These are phyloP conservation scores for Papilio xuthus DNA, from an alignment of 1,140 invertebrate species.

Conservation along the genomic window DNA sequence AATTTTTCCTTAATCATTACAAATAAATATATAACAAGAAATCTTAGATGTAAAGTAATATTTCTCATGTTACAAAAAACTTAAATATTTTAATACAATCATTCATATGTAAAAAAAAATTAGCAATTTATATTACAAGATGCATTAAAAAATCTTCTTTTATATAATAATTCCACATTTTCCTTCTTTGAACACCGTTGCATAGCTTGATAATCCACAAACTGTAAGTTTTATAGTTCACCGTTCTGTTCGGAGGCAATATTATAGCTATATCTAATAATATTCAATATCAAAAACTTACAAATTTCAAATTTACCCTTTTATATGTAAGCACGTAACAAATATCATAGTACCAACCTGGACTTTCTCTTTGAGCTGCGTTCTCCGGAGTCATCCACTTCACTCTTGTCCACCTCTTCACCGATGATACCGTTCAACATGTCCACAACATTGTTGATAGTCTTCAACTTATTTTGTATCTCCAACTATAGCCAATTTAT, in stretches of 20 bases:
- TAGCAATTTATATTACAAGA: not conserved
- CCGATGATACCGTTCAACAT: conserved; percentile 91
- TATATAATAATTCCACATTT: not conserved
- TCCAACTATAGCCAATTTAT: conserved; percentile 84
- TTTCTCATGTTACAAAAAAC: conserved; percentile 10
- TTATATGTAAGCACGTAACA: conserved; percentile 13
- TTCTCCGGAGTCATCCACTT: conserved; percentile 56
- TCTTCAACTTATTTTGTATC: conserved; percentile 91
- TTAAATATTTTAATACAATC: conserved; percentile 14
- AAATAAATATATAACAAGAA: not conserved
- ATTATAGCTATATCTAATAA: not conserved
- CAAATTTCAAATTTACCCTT: not conserved
- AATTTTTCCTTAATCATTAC: not conserved
- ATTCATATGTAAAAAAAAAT: not conserved
- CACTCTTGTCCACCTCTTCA: conserved; percentile 81
- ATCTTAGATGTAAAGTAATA: not conserved
- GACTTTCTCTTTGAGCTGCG: conserved; percentile 67
- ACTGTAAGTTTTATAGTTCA: not conserved
- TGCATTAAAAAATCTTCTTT: conserved; percentile 5
- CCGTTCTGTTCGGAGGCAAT: not conserved
- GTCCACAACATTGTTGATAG: conserved; percentile 91
- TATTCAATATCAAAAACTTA: conserved; percentile 27
- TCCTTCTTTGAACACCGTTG: not conserved
- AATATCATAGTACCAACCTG: conserved; percentile 61
- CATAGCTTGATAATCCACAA: not conserved